Base-by-base conservation (phyloP, 2,797 vertebrate genomes). In the Myotis vivesi region DNA sequence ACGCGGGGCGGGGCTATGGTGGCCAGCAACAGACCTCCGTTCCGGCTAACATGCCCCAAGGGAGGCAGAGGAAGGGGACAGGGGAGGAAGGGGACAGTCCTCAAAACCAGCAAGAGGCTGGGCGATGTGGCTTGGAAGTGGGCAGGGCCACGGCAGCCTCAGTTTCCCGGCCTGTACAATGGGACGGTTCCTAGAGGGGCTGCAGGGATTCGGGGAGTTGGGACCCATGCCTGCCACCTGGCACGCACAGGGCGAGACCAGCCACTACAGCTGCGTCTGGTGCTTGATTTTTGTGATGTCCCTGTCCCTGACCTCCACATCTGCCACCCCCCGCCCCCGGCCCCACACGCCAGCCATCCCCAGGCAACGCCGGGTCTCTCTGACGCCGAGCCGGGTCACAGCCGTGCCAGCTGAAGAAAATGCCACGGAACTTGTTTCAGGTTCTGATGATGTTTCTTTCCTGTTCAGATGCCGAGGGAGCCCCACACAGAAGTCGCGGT, bases 11-110 rank as follows among this genome's bases (percentile, higher is more conserved):
- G 59, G 68, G 22, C 22, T 10, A 46, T 9, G 23, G 36, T 20
- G 8, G 28, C 30, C 12, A 22, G 7, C 0, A 0, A 7, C 11
- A 0, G 19, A 8, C 1, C 19, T 41, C 25, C 5, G 0, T 2
- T n/a, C 22, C 41, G 19, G 55, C 59, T 30, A 4, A 16, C 9
- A 0, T 33, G 33, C 13, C 38, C 19, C 10, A 23, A 5, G 44
- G n/a, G 13, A 51, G 2, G 5, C 3, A 4, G 3, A 25, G 38
- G 38, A 41, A 55, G 22, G n/a, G 7, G 1, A 8, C 3, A 0
- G 6, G 28, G 73, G 62, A 44, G 15, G 1, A 22, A 25, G 25
- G 7, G 5, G 25, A 8, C 22, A 7, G 1, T 2, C 6, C 36
- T 66, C 19, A 46, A 9, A 51, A 16, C 59, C 10, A 19, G 11